These are phyloP conservation scores for Quadriops clusia DNA, from an alignment of 2,888 invertebrate genomes.

Conservation along the genomic window DNA sequence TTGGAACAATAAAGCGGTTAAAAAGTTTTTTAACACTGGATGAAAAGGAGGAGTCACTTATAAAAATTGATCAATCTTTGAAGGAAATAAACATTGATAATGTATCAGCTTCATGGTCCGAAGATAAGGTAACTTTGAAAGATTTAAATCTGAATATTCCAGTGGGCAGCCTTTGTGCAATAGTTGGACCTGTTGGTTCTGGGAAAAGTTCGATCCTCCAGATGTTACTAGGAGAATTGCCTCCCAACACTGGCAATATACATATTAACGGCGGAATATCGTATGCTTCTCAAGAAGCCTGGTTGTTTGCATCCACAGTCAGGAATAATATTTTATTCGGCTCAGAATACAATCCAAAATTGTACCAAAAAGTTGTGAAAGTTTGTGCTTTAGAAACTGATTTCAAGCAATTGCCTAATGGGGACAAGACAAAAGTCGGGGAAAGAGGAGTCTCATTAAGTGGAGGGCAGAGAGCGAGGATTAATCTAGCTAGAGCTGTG, in stretches of 20 bases:
- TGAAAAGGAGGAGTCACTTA: slow-evolving; percentile 31
- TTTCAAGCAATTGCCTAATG: slow-evolving; percentile 45
- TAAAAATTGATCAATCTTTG: slow-evolving; percentile 11
- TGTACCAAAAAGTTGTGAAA: slow-evolving; percentile 40
- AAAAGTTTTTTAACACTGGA: slow-evolving; percentile 44
- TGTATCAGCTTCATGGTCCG: slow-evolving; percentile 22
- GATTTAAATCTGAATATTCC: slow-evolving; percentile 35
- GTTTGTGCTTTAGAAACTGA: slow-evolving; percentile 51
- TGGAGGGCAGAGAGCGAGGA: slow-evolving; percentile 68
- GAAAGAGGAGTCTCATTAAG: slow-evolving; percentile 65
- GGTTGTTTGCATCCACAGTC: slow-evolving; percentile 47
- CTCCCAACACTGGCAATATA: slow-evolving; percentile 38
- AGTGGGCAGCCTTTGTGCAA: slow-evolving; percentile 48
- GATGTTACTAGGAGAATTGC: slow-evolving; percentile 48
- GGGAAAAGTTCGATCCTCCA: slow-evolving; percentile 54
- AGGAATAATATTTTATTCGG: slow-evolving; percentile 58
- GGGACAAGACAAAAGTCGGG: slow-evolving; percentile 42
- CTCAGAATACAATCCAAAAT: slow-evolving; percentile 32
- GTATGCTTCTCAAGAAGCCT: slow-evolving; percentile 54
- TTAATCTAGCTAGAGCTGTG: slow-evolving; percentile 62
- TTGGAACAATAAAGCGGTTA: slow-evolving; percentile 42
- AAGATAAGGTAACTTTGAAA: slow-evolving; percentile 20
- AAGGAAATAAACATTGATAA: slow-evolving; percentile 17
- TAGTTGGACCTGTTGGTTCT: slow-evolving; percentile 85
- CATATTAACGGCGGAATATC: slow-evolving; percentile 39